Base-by-base conservation (phyloP, 2,888 invertebrate species). In the Ganaspis brasiliensis region DNA sequence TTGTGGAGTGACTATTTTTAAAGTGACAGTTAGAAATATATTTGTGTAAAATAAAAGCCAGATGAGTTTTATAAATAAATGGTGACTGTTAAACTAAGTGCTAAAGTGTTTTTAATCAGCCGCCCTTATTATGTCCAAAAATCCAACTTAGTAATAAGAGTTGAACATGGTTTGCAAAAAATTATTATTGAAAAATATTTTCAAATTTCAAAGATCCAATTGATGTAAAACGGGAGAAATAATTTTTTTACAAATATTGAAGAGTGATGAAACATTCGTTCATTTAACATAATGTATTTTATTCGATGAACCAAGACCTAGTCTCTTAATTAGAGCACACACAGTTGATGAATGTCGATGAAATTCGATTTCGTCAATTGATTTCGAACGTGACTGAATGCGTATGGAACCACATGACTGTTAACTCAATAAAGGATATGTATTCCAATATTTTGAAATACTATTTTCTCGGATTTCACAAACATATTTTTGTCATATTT, bases 291-390 rank as follows among this genome's bases (percentile, higher is more conserved):
- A 63, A 21, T 40, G 63, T 2, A 8, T 40, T 19, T 21, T 21
- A 21, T 63, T 21, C 14, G 37, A 35, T 21, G 37, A 45, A 63
- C 5, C 14, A 63, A 14, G 21, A 14, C 24, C 6, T 21, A 14
- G 5, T 45, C 31, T 63, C 63, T 63, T 63, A 63, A 63, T 63
- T 63, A 45, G 40, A 40, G 63, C 61, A 63, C 21, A 63, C 21
- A 21, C 37, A 35, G 40, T 63, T 37, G 63, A 63, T 63, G 63
- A 63, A 21, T 40, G 21, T 40, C 63, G 19, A 63, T 40, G 40
- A 21, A 63, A 63, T 63, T 63, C 63, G 40, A 63, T 63, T 63
- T 63, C 37, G 37, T 63, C 21, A 63, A 45, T 63, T 63, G 6
- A 63, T 40, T 63, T 63, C 16, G 31, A 57, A 57, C 57, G 57